A percentile compares a stretch with the other conserved stretches of the same genome.
Evolutionary conservation across 1,140 invertebrate species (phyloP).

Genomic region (Caerostris darwini): DNA sequence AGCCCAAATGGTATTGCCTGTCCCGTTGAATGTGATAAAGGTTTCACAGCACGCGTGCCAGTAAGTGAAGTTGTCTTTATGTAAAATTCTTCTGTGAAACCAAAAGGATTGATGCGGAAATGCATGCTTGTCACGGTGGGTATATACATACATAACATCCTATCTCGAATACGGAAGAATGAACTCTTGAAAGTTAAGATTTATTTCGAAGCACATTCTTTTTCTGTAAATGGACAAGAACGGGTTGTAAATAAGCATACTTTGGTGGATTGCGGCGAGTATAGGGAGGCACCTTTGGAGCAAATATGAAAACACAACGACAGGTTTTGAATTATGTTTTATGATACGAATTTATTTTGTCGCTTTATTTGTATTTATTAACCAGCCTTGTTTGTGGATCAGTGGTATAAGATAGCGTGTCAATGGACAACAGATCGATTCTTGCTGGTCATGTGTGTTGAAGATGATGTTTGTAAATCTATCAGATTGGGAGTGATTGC

Average conservation of each 20-base stretch:
- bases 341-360: too few relatives aligned
- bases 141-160: not conserved
- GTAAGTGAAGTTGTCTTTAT: slow-evolving; percentile 17
- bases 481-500: too few relatives aligned
- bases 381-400: too few relatives aligned
- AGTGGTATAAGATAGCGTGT: too few relatives aligned
- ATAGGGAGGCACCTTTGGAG: not conserved
- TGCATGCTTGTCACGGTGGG: not conserved
- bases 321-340: too few relatives aligned
- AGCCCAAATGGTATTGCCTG: not conserved
- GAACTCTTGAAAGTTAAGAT: not conserved
- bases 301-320: too few relatives aligned
- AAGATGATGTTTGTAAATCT: too few relatives aligned
- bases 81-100: not conserved
- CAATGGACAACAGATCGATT: too few relatives aligned
- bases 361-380: too few relatives aligned
- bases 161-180: not conserved
- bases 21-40: not conserved
- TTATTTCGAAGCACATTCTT: not conserved
- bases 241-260: not conserved
- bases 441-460: too few relatives aligned
- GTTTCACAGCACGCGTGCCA: not conserved
- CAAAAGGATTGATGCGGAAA: not conserved
- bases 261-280: not conserved
- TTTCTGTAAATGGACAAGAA: not conserved